Evolutionary conservation across 1,140 invertebrate species (phyloP).

Genomic region (Drosophila sp.): DNA sequence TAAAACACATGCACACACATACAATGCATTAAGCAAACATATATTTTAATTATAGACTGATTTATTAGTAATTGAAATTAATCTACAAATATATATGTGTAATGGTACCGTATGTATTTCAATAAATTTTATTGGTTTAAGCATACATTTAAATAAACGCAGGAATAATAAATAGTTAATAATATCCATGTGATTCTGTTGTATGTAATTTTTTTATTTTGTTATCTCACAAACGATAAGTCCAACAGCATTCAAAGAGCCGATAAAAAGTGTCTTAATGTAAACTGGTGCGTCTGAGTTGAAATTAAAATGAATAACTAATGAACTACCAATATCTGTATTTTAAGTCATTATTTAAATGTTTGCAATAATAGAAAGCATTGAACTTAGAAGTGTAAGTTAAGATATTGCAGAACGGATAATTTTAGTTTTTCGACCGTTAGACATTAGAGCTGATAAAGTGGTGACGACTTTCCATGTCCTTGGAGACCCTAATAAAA

Average conservation of each 20-base stretch:
- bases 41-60: constrained; percentile 82
- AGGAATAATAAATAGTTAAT: constrained; percentile 73
- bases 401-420: too few relatives aligned
- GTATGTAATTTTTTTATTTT: background rate
- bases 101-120: constrained; percentile 63
- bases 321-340: too few relatives aligned
- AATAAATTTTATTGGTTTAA: constrained; percentile 67
- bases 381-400: too few relatives aligned
- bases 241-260: background rate
- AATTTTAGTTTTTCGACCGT: too few relatives aligned
- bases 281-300: too few relatives aligned
- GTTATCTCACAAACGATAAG: background rate
- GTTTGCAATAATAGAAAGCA: too few relatives aligned
- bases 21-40: constrained; percentile 77
- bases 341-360: too few relatives aligned
- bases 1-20: constrained; percentile 37
- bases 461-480: too few relatives aligned
- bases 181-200: background rate
- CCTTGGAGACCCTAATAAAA: too few relatives aligned
- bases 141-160: constrained; percentile 79
- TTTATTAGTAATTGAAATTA: constrained; percentile 82
- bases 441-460: too few relatives aligned
- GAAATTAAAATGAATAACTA: too few relatives aligned
- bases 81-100: constrained; percentile 73
- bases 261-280: background rate